Conservation (phyloP, 2,113 vertebrate genomes). For the Parus major region DNA sequence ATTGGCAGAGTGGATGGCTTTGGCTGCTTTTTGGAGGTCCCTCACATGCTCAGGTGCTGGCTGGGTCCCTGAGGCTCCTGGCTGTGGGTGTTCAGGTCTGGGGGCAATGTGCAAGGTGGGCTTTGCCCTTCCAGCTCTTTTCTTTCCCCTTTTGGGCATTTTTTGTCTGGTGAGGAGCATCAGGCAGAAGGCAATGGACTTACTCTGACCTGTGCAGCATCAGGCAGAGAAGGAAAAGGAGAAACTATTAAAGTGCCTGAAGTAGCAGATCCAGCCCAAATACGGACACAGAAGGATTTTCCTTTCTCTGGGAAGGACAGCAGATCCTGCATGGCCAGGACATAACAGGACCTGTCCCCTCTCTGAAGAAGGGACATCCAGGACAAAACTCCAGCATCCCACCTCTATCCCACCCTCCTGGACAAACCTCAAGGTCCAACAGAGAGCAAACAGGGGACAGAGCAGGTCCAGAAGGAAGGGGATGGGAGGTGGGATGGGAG, state of each 20-base stretch:
- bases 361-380: not conserved
- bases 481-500: not conserved
- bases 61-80: not conserved
- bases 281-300: not conserved
- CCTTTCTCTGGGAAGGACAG: not conserved
- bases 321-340: not conserved
- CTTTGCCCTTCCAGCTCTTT: not conserved
- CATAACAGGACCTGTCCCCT: not conserved
- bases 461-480: not conserved
- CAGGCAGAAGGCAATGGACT: not conserved
- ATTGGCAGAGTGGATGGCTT: not conserved
- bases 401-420: not conserved
- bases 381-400: not conserved
- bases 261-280: not conserved
- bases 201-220: not conserved
- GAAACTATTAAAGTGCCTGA: not conserved
- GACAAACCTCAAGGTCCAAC: not conserved
- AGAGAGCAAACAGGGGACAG: not conserved
- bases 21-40: not conserved
- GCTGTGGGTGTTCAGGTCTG: not conserved
- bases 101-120: rapidly evolving
- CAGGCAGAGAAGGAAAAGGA: not conserved
- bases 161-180: not conserved
- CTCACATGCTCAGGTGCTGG: not conserved
- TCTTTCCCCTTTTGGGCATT: not conserved